Conservation (phyloP, 1,140 invertebrate genomes). For the Luehdorfia chinensis region DNA sequence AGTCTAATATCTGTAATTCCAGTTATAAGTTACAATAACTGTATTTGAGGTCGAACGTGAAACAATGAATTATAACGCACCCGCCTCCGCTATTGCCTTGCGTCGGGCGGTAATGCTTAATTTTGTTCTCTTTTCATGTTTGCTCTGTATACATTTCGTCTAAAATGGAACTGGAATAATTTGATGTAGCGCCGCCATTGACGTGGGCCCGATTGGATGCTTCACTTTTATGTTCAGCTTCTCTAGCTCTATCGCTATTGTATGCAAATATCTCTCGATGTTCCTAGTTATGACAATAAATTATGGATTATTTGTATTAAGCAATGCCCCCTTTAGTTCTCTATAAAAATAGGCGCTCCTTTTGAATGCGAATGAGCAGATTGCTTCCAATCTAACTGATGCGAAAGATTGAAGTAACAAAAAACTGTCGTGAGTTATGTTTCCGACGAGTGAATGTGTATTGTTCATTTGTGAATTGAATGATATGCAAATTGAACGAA, state of each 20-base stretch:
- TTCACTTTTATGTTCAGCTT: constrained; percentile 35
- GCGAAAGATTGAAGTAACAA: neutral
- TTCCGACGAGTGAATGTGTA: neutral
- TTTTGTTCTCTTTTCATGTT: constrained; percentile 72
- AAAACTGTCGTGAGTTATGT: neutral
- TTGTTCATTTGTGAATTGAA: no score
- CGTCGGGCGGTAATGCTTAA: constrained; percentile 47
- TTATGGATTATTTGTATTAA: constrained; percentile 40
- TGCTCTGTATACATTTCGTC: constrained; percentile 70
- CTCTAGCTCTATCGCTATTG: constrained; percentile 35
- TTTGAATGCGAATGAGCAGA: constrained; percentile 34
- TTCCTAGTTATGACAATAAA: constrained; percentile 38
- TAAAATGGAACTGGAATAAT: constrained; percentile 68
- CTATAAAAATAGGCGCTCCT: constrained; percentile 23
- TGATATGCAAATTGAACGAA: no score
- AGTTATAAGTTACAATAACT: no score
- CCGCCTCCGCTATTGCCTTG: constrained; percentile 32
- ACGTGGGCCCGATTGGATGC: constrained; percentile 44
- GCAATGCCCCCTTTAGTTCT: constrained; percentile 12
- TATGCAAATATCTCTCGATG: constrained; percentile 41
- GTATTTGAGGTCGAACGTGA: no score
- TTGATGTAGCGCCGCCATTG: constrained; percentile 52
- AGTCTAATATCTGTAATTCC: no score
- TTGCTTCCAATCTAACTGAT: constrained; percentile 14
- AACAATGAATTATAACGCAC: no score